Conservation (phyloP, 2,888 invertebrate species). For the Phaedon cochleariae region DNA sequence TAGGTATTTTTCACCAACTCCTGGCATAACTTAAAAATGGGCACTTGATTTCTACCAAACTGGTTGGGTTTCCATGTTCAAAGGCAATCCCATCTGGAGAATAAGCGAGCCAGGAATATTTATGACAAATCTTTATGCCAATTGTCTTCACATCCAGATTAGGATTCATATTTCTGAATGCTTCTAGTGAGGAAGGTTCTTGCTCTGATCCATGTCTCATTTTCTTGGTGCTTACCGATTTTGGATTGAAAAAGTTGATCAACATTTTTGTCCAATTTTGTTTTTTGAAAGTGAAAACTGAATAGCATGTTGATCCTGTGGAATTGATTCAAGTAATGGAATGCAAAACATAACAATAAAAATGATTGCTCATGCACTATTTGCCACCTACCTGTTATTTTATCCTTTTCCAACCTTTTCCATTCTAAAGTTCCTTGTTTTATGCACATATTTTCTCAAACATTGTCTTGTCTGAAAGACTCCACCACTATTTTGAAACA, state of each 20-base stretch:
- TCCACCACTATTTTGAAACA: neutral
- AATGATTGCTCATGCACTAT: neutral
- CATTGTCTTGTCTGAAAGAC: neutral
- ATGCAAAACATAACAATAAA: neutral
- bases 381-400: neutral
- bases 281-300: constrained; percentile 19
- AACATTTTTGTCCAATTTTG: constrained; percentile 13
- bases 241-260: constrained; percentile 21
- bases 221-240: constrained; percentile 14
- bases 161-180: neutral
- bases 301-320: neutral
- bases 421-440: neutral
- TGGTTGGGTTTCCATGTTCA: neutral
- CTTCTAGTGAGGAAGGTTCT: neutral
- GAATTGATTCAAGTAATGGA: neutral
- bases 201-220: constrained; percentile 5
- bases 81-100: neutral
- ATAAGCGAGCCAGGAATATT: neutral
- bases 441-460: too few relatives aligned
- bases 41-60: neutral
- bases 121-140: neutral
- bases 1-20: too few relatives aligned
- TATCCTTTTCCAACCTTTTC: neutral
- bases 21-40: too few relatives aligned
- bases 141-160: neutral